Evolutionary conservation across 2,797 vertebrate species (phyloP), one percentile per base, ranked within the genome.

Genomic region (Spatula clypeata): DNA sequence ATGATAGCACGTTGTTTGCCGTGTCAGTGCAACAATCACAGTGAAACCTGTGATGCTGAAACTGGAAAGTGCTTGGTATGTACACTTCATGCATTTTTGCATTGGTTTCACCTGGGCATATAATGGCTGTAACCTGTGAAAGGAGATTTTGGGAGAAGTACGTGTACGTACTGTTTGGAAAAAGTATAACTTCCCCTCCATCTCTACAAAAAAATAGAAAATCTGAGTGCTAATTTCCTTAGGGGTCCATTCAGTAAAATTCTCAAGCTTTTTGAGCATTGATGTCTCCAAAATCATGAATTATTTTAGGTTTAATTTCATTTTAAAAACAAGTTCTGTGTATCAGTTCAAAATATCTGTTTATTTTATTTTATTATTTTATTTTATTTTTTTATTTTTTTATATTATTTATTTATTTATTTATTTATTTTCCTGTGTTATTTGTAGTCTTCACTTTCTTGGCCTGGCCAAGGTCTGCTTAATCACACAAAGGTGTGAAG

Each of bases 11-110:
- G 98, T 3, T 99, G 99, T 91, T 96, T 99, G 24, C 98, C 93
- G 0, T 99, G 99, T 90, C 98, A 93, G 79, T 99, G 99, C 96
- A 99, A 98, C 98, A 98, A 99, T 96, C 99, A 99, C 98, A 99
- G 99, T 53, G 93, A 98, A 42, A 86, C 84, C 36, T 99, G 99
- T 86, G 96, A 99, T 93, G 76, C 92, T 1, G 98, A 99, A 92
- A 99, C 98, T 0, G 99, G 99, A 40, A 98, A 97, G n/a, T 99
- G 99, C 88, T 97, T 98, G 99, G 99, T 99, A 98, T 36, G 98
- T 95, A 55, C 34, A 26, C 13, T 58, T 32, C 26, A 6, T 1
- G 19, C 4, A 6, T 27, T 38, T 36, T 80, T 84, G 7, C 54
- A 0, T 40, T 61, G 27, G 7, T 79, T 90, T 86, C 54, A 49